phyloP scores from a whole-genome alignment of 1,140 invertebrate genomes.

The Ceratina calcarata region DNA sequence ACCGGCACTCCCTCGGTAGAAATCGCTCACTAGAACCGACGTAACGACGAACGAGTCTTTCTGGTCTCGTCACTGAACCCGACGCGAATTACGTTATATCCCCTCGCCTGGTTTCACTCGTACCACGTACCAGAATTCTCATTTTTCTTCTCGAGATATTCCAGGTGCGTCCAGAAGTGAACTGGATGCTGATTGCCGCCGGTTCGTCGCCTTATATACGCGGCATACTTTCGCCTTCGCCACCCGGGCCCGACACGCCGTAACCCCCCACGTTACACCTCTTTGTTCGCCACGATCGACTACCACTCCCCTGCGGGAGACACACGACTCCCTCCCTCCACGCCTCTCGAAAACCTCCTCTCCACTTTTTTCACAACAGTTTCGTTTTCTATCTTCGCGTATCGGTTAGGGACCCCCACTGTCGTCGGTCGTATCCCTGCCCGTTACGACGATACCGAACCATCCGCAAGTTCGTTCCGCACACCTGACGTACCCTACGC shows the following conservation, averaged over 20 bases:
- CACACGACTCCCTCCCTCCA: slow-evolving; percentile 68
- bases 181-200: slow-evolving; percentile 85
- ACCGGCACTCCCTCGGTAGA: background rate
- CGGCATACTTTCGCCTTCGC: slow-evolving; percentile 81
- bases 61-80: background rate
- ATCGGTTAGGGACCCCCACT: slow-evolving; percentile 23
- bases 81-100: background rate
- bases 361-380: slow-evolving; percentile 41
- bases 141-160: slow-evolving; percentile 78
- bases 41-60: background rate
- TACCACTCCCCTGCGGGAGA: slow-evolving; percentile 76
- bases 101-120: background rate
- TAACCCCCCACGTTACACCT: slow-evolving; percentile 75
- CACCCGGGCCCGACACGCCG: slow-evolving; percentile 64
- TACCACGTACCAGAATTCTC: slow-evolving; percentile 78
- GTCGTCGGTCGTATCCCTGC: background rate
- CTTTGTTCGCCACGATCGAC: slow-evolving; percentile 73
- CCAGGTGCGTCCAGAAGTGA: slow-evolving; percentile 85
- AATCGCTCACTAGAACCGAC: slow-evolving; percentile 11
- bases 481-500: background rate
- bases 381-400: slow-evolving; percentile 53
- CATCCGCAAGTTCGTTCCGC: too few relatives aligned
- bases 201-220: slow-evolving; percentile 83
- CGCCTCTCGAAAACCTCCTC: slow-evolving; percentile 54
- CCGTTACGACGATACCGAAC: slow-evolving; percentile 1